These are phyloP conservation scores for Eulemur rufifrons DNA, from an alignment of 2,113 vertebrate genomes.

Conservation along the genomic window DNA sequence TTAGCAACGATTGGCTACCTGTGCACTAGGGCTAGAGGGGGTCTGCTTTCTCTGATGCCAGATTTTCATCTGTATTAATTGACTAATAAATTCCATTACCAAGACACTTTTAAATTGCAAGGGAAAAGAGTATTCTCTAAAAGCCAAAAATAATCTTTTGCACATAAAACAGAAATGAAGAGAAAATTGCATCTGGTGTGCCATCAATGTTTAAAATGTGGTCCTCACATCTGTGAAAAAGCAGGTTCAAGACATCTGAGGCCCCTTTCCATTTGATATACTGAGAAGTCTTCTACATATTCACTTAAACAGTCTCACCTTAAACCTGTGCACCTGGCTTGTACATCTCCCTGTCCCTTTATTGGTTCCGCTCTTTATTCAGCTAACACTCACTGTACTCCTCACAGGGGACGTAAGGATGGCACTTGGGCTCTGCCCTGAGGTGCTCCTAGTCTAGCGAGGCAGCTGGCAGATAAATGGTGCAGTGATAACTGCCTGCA, in stretches of 20 bases:
- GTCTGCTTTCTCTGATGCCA: neutral
- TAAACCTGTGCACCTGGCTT: neutral
- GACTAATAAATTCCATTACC: neutral
- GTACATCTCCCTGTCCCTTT: neutral
- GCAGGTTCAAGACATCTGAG: neutral
- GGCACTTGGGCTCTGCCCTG: neutral
- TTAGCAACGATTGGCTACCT: too few relatives aligned
- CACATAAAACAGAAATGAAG: neutral
- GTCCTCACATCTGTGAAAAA: neutral
- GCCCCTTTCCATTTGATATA: neutral
- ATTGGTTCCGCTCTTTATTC: neutral
- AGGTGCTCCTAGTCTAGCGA: neutral
- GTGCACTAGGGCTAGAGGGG: neutral
- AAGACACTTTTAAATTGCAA: neutral
- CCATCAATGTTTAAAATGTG: neutral
- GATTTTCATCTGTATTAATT: neutral
- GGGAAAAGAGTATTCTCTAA: neutral
- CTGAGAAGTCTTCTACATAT: neutral
- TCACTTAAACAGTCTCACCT: neutral
- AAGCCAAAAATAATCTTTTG: neutral
- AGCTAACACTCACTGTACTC: neutral
- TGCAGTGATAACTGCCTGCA: neutral
- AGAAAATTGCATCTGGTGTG: neutral
- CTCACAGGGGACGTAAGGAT: neutral
- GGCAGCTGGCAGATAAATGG: neutral